phyloP scores from a whole-genome alignment of 2,113 vertebrate species.

The Sylvia atricapilla region DNA sequence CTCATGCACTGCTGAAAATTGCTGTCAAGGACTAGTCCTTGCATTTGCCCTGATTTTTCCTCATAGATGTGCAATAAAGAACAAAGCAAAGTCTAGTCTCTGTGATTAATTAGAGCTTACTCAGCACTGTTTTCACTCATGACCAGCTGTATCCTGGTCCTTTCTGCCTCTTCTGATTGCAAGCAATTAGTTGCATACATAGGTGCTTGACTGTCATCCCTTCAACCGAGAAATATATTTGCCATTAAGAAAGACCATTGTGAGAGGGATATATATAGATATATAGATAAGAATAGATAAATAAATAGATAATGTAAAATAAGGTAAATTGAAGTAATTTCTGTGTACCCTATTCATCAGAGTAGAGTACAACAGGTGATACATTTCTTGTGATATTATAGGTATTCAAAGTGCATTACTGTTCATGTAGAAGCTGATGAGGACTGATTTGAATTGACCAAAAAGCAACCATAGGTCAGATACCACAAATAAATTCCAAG shows the following conservation, averaged over 20 bases:
- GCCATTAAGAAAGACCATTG: fast-evolving
- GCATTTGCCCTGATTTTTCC: neutral
- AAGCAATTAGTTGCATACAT: neutral
- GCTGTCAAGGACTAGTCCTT: neutral
- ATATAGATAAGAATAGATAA: neutral
- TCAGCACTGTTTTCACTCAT: neutral
- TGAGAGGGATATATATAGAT: neutral
- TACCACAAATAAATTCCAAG: neutral
- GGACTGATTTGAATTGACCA: neutral
- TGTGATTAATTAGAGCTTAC: neutral
- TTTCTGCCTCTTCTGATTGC: neutral
- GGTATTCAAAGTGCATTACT: neutral
- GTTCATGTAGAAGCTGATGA: neutral
- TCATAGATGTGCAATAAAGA: neutral
- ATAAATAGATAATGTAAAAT: neutral
- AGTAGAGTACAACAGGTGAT: neutral
- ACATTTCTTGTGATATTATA: neutral
- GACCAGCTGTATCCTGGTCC: neutral
- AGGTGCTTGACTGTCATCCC: neutral
- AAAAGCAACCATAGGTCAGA: neutral
- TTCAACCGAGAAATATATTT: neutral
- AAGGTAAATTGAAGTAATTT: neutral
- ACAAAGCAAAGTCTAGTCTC: neutral
- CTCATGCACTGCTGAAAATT: neutral
- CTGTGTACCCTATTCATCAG: neutral